Conservation (phyloP, 1,140 invertebrate genomes). For the Cherax quadricarinatus region DNA sequence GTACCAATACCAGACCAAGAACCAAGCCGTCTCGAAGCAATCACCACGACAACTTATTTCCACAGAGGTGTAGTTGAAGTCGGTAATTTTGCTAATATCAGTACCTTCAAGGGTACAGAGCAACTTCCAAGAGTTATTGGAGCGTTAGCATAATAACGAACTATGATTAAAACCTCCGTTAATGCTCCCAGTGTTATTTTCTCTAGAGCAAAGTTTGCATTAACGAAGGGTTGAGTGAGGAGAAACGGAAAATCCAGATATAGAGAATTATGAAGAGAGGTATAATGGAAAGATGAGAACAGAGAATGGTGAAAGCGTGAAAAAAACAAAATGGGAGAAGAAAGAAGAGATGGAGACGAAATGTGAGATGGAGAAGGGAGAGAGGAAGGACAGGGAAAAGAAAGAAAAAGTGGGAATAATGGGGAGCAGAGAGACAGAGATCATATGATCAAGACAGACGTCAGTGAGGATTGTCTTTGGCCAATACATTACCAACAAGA, state of each 20-base stretch:
- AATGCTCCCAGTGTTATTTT: background rate
- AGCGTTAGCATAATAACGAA: constrained; percentile 36
- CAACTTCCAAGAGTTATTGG: constrained; percentile 30
- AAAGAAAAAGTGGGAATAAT: background rate
- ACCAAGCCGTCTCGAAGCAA: background rate
- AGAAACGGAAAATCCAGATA: background rate
- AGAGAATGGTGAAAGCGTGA: background rate
- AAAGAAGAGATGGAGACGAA: background rate
- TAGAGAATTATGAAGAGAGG: background rate
- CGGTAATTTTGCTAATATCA: constrained; percentile 47
- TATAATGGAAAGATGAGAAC: background rate
- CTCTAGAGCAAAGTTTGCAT: constrained; percentile 19
- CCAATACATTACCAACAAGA: too few species aligned
- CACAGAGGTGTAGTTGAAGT: constrained; percentile 7
- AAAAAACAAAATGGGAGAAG: background rate
- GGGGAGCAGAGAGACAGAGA: background rate
- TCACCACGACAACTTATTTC: constrained; percentile 8
- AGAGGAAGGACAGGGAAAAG: background rate
- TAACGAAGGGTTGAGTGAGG: background rate
- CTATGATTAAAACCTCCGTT: constrained; percentile 19
- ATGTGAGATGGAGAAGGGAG: background rate
- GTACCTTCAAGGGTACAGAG: constrained; percentile 14
- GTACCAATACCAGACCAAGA: background rate
- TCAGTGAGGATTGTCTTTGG: too few species aligned
- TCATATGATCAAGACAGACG: too few species aligned